phyloP scores from a whole-genome alignment of 2,113 vertebrate species.

The Arothron firmamentum region DNA sequence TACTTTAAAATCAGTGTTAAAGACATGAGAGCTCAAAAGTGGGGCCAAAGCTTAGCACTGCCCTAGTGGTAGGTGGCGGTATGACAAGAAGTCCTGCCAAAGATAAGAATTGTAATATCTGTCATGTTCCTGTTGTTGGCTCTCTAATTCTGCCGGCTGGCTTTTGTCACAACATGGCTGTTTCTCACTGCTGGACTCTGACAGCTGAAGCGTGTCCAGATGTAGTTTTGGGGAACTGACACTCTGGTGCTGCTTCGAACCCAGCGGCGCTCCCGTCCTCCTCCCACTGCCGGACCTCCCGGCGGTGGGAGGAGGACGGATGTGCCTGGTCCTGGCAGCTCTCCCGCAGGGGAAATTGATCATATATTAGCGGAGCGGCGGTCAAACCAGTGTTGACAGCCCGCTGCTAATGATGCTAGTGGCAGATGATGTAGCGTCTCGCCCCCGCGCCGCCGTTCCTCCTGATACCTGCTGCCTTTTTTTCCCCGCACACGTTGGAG shows the following conservation, averaged over 20 bases:
- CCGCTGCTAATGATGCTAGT: constrained; percentile 23
- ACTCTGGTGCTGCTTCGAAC: constrained; percentile 17
- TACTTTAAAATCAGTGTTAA: too few relatives aligned
- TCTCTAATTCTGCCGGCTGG: too few relatives aligned
- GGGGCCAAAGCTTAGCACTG: too few relatives aligned
- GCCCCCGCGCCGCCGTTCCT: not conserved
- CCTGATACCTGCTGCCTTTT: constrained; percentile 1
- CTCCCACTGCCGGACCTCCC: constrained; percentile 11
- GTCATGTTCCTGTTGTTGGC: too few relatives aligned
- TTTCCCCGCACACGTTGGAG: not conserved
- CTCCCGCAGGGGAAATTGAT: constrained; percentile 48
- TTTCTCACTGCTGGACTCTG: not conserved
- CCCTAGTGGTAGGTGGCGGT: too few relatives aligned
- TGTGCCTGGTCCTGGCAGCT: constrained; percentile 27
- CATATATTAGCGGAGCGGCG: constrained; percentile 30
- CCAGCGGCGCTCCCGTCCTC: not conserved
- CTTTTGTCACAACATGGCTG: too few relatives aligned
- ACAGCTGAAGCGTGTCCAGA: not conserved
- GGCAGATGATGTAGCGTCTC: constrained; percentile 29
- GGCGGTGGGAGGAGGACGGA: constrained; percentile 31
- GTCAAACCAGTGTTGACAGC: constrained; percentile 31
- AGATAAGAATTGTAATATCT: too few relatives aligned
- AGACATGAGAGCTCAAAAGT: too few relatives aligned
- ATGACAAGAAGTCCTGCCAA: too few relatives aligned
- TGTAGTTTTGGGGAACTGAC: not conserved